phyloP scores from a whole-genome alignment of 2,797 vertebrate species.

The Gallinago nigripennis region DNA sequence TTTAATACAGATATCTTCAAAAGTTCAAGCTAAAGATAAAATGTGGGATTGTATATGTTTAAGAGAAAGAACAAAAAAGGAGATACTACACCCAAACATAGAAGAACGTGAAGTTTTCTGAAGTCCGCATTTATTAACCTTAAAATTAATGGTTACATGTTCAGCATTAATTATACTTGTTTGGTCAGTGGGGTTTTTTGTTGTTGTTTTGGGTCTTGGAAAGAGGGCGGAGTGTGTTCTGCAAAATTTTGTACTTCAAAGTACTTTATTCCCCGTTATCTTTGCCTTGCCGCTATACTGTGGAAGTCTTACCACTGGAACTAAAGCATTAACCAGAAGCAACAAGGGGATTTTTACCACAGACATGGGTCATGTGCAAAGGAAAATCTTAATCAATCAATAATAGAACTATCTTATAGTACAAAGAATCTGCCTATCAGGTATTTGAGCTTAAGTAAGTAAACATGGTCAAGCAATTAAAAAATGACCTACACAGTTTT shows the following conservation, averaged over 20 bases:
- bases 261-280: not conserved
- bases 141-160: not conserved
- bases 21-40: not conserved
- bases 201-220: not conserved
- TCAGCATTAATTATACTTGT: not conserved
- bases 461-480: not conserved
- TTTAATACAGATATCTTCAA: not conserved
- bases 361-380: not conserved
- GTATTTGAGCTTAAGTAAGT: not conserved
- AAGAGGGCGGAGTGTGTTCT: not conserved
- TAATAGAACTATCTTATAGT: not conserved
- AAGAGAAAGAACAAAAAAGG: not conserved
- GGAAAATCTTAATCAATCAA: not conserved
- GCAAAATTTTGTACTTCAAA: not conserved
- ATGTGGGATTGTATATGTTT: not conserved
- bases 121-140: not conserved
- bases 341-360: not conserved
- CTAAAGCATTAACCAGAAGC: not conserved
- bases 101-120: not conserved
- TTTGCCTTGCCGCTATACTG: not conserved
- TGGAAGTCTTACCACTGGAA: not conserved
- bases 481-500: not conserved
- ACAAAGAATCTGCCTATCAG: not conserved
- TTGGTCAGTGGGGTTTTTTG: accelerated
- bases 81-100: not conserved